These are phyloP conservation scores for Pteruthius melanotis DNA, from an alignment of 2,113 vertebrate genomes.

Conservation along the genomic window DNA sequence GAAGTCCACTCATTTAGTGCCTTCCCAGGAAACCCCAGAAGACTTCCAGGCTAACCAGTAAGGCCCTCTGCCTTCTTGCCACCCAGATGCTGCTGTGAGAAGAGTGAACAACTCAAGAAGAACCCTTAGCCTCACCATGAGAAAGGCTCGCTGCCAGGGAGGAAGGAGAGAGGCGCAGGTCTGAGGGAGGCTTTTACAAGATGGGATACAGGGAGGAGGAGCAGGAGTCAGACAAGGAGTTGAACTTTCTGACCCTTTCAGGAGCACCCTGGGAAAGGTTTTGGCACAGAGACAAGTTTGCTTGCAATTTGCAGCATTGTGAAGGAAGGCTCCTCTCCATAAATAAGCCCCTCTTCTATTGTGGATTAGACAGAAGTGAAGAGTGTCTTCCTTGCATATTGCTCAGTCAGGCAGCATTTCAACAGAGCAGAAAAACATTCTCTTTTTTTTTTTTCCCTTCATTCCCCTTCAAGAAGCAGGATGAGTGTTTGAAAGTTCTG, in stretches of 20 bases:
- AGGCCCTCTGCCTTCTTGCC: not conserved
- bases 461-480: conserved; percentile 72
- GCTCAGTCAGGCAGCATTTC: conserved; percentile 69
- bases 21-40: not conserved
- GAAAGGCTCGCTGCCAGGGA: not conserved
- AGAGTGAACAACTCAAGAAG: not conserved
- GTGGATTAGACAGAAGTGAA: conserved; percentile 11
- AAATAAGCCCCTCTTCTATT: conserved; percentile 16
- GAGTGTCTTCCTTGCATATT: conserved; percentile 48
- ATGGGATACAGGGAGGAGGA: not conserved
- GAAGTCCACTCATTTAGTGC: not conserved
- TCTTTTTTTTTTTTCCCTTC: conserved; percentile 9
- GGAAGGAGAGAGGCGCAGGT: not conserved
- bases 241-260: not conserved
- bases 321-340: not conserved
- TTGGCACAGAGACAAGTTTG: not conserved
- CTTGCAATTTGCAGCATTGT: not conserved
- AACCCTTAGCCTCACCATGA: not conserved
- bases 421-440: conserved; percentile 66
- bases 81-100: not conserved
- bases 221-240: not conserved
- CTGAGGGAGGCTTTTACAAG: not conserved
- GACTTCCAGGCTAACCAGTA: not conserved
- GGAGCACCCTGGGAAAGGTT: not conserved
- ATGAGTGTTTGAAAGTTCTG: conserved; percentile 75